Evolutionary conservation across 2,888 invertebrate genomes (phyloP).

Genomic region (Drosophila gaucha): DNA sequence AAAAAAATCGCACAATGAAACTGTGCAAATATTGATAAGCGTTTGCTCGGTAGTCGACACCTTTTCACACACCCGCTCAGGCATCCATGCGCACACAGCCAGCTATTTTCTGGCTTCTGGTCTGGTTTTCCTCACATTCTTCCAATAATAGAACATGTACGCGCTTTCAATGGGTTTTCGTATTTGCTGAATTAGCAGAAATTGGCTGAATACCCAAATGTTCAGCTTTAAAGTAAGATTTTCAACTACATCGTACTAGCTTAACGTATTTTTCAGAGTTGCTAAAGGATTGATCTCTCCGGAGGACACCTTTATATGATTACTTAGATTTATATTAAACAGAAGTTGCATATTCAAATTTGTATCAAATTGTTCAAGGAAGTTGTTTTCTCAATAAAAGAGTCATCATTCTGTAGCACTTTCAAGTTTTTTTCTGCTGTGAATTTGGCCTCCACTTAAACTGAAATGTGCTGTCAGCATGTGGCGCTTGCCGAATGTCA

Average conservation of each 20-base stretch:
- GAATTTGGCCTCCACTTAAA: slow-evolving; percentile 27
- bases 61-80: slow-evolving; percentile 25
- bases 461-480: slow-evolving; percentile 51
- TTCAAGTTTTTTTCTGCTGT: slow-evolving; percentile 11
- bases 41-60: slow-evolving; percentile 38
- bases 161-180: slow-evolving; percentile 16
- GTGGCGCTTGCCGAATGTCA: slow-evolving; percentile 40
- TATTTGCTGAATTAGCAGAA: slow-evolving; percentile 40
- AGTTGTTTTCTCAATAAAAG: slow-evolving; percentile 37
- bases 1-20: slow-evolving; percentile 54
- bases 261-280: too few species aligned
- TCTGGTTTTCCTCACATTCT: slow-evolving; percentile 42
- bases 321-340: background rate
- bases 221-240: background rate
- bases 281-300: background rate
- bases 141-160: slow-evolving; percentile 35
- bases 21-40: slow-evolving; percentile 80
- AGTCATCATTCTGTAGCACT: slow-evolving; percentile 9
- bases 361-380: background rate
- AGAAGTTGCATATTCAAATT: slow-evolving; percentile 2
- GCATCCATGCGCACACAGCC: background rate
- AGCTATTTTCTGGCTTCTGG: slow-evolving; percentile 3
- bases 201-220: background rate
- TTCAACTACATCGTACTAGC: too few species aligned
- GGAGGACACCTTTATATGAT: background rate